These are phyloP conservation scores for Choreutis nemorana DNA, from an alignment of 2,888 invertebrate genomes.

Conservation along the genomic window DNA sequence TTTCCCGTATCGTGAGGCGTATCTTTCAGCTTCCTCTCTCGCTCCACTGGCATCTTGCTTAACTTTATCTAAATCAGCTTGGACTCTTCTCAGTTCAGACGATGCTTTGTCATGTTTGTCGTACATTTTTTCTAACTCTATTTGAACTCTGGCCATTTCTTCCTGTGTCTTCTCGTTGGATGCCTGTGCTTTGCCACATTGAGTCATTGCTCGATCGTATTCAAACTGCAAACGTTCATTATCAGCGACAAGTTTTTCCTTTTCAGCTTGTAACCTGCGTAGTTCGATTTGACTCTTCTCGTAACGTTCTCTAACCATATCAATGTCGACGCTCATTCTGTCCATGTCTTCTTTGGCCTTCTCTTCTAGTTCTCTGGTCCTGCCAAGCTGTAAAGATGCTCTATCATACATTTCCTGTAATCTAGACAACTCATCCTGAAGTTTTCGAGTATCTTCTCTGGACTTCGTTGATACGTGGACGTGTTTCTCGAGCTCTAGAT, in stretches of 20 bases:
- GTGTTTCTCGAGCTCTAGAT: constrained; percentile 87
- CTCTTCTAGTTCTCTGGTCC: constrained; percentile 90
- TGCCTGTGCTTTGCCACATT: constrained; percentile 84
- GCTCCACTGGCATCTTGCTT: constrained; percentile 78
- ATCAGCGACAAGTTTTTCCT: constrained; percentile 86
- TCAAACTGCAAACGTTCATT: constrained; percentile 86
- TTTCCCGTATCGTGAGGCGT: constrained; percentile 76
- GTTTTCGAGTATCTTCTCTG: constrained; percentile 84
- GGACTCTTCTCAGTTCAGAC: constrained; percentile 81
- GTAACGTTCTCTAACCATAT: constrained; percentile 87
- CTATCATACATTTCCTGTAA: constrained; percentile 91
- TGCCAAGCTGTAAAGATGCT: constrained; percentile 81
- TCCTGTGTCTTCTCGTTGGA: constrained; percentile 90
- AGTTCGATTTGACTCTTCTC: constrained; percentile 89
- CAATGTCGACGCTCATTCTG: constrained; percentile 78
- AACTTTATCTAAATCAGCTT: constrained; percentile 76
- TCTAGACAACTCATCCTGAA: constrained; percentile 85
- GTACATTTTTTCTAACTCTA: constrained; percentile 89
- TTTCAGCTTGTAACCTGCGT: constrained; percentile 81
- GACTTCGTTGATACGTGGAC: constrained; percentile 80
- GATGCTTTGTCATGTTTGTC: constrained; percentile 90
- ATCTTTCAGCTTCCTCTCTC: constrained; percentile 80
- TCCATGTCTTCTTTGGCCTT: constrained; percentile 88
- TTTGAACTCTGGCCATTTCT: constrained; percentile 84
- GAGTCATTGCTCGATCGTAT: constrained; percentile 85